Percentiles rank a stretch among this genome's conserved stretches.
Conservation (phyloP, 1,140 invertebrate genomes). For the Ganaspis sp. region DNA sequence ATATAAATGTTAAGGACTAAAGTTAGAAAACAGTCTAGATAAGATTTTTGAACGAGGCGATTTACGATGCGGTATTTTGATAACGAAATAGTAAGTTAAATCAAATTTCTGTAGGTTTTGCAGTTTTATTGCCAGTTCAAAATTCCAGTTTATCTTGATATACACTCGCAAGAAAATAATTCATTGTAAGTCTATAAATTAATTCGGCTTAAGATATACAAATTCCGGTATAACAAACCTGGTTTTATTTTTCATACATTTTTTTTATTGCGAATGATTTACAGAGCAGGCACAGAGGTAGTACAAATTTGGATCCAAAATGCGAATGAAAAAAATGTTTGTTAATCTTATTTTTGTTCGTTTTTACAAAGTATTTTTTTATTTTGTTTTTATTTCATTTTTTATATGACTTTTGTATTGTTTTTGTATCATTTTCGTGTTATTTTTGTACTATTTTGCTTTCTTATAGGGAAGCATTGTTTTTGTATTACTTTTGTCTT, state of each 20-base stretch:
- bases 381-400: too few species aligned
- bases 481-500: too few species aligned
- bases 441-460: too few species aligned
- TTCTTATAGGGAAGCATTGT: too few species aligned
- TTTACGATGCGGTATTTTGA: constrained; percentile 12
- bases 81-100: not conserved
- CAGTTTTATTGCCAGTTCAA: not conserved
- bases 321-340: too few species aligned
- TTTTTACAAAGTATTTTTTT: too few species aligned
- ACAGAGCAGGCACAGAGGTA: too few species aligned
- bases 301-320: too few species aligned
- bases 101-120: not conserved
- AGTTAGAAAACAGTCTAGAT: constrained; percentile 2
- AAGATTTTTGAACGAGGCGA: not conserved
- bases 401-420: too few species aligned
- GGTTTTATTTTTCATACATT: not conserved
- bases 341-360: too few species aligned
- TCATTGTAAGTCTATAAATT: not conserved
- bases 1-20: not conserved
- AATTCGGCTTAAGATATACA: not conserved
- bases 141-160: constrained; percentile 2
- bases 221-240: not conserved
- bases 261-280: not conserved
- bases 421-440: too few species aligned
- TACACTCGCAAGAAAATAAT: not conserved